These are phyloP conservation scores for Leptogaster cylindrica DNA, from an alignment of 2,888 invertebrate species.

Conservation along the genomic window DNA sequence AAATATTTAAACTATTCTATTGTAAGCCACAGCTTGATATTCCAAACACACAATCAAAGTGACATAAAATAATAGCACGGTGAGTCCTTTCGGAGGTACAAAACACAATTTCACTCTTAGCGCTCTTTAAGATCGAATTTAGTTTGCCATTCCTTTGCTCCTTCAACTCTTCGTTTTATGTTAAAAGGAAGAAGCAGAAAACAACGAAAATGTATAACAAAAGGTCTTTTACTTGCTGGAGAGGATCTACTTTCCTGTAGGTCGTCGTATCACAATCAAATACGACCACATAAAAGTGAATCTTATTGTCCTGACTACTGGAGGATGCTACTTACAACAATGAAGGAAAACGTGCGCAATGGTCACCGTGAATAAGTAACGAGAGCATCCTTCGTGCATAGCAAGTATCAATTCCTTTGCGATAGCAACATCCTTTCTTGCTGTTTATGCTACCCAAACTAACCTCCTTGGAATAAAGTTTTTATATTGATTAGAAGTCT, in stretches of 20 bases:
- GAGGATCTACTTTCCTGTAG: constrained; percentile 15
- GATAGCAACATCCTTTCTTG: constrained; percentile 44
- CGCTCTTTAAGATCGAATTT: constrained; percentile 45
- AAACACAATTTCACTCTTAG: constrained; percentile 47
- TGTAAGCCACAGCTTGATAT: constrained; percentile 39
- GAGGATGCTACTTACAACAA: constrained; percentile 44
- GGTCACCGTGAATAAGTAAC: constrained; percentile 46
- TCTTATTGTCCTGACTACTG: constrained; percentile 40
- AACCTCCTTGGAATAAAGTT: too few relatives aligned
- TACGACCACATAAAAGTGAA: constrained; percentile 45
- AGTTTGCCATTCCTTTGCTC: neutral
- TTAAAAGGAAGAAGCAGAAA: constrained; percentile 2
- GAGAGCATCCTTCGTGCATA: constrained; percentile 47
- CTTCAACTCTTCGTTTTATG: neutral
- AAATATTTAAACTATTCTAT: constrained; percentile 45
- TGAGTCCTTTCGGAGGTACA: constrained; percentile 28
- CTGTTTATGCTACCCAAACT: too few relatives aligned
- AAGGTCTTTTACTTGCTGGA: constrained; percentile 1
- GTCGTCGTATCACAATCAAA: constrained; percentile 36
- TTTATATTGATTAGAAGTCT: too few relatives aligned
- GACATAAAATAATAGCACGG: constrained; percentile 46
- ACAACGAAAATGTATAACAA: neutral
- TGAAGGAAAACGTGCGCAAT: constrained; percentile 47
- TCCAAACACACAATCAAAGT: constrained; percentile 45
- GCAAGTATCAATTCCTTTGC: constrained; percentile 47